These are phyloP conservation scores for Asbolus verrucosus DNA, from an alignment of 1,140 invertebrate genomes.

Conservation along the genomic window DNA sequence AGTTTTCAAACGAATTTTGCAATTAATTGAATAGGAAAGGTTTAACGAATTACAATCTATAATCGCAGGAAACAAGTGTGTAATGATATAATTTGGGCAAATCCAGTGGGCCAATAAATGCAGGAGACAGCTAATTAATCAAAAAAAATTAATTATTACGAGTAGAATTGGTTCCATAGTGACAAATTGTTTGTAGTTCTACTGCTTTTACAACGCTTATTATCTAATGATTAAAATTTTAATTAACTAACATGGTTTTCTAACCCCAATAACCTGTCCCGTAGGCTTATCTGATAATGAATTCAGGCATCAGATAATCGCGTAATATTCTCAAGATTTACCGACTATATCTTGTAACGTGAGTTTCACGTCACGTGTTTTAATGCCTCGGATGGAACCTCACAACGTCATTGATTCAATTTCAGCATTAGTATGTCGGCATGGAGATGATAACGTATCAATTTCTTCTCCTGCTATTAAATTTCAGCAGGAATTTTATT, in stretches of 20 bases:
- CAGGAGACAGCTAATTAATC: constrained; percentile 27
- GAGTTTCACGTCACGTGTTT: too few relatives aligned
- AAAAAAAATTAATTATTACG: constrained; percentile 33
- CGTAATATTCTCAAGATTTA: too few relatives aligned
- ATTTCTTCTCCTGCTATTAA: too few relatives aligned
- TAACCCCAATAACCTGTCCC: background rate
- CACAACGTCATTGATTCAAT: too few relatives aligned
- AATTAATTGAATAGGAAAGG: background rate
- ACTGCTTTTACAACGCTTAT: constrained; percentile 4
- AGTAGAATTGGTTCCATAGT: constrained; percentile 8
- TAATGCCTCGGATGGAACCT: too few relatives aligned
- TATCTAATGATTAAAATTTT: constrained; percentile 8
- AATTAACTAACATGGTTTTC: constrained; percentile 6
- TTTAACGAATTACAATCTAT: background rate
- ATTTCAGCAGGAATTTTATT: too few relatives aligned
- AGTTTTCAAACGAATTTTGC: background rate
- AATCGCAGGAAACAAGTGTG: constrained; percentile 14
- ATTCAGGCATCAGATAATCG: too few relatives aligned
- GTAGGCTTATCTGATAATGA: background rate
- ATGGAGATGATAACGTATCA: too few relatives aligned
- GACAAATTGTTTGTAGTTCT: constrained; percentile 14
- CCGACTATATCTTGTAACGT: too few relatives aligned
- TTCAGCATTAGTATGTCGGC: too few relatives aligned
- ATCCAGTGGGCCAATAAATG: constrained; percentile 11
- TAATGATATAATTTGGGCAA: constrained; percentile 2